Conservation (phyloP, 2,113 vertebrate genomes). For the Bubo scandiacus region DNA sequence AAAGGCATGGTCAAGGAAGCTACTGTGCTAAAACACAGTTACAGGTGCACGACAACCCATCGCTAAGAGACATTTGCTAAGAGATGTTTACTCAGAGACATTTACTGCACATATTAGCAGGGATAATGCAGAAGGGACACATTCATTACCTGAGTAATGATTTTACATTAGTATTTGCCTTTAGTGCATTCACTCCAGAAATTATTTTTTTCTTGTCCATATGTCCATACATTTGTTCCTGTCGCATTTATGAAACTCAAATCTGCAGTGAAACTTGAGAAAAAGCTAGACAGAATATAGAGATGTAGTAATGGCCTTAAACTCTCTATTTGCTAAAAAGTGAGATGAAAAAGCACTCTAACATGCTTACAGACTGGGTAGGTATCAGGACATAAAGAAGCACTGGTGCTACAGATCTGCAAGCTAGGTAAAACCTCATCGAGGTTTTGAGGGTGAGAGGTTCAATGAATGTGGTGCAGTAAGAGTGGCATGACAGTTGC, state of each 20-base stretch:
- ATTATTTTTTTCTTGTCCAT: neutral
- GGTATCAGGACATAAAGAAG: neutral
- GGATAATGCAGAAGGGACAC: neutral
- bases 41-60: neutral
- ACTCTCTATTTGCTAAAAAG: neutral
- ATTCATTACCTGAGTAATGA: conserved; percentile 2
- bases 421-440: neutral
- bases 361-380: neutral
- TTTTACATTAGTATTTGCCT: neutral
- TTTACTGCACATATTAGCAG: neutral
- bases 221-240: neutral
- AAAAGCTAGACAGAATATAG: neutral
- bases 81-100: neutral
- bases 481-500: neutral
- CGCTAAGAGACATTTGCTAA: neutral
- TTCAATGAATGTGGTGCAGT: neutral
- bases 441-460: neutral
- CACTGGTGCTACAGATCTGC: neutral
- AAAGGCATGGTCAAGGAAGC: neutral
- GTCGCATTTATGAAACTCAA: neutral
- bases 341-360: neutral
- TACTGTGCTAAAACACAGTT: neutral
- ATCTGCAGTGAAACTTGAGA: neutral
- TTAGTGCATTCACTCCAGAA: neutral
- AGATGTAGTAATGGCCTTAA: neutral